Percentiles rank a stretch among this genome's conserved stretches.
These are phyloP conservation scores for Regulus satrapa DNA, from an alignment of 2,113 vertebrate genomes.

Conservation along the genomic window DNA sequence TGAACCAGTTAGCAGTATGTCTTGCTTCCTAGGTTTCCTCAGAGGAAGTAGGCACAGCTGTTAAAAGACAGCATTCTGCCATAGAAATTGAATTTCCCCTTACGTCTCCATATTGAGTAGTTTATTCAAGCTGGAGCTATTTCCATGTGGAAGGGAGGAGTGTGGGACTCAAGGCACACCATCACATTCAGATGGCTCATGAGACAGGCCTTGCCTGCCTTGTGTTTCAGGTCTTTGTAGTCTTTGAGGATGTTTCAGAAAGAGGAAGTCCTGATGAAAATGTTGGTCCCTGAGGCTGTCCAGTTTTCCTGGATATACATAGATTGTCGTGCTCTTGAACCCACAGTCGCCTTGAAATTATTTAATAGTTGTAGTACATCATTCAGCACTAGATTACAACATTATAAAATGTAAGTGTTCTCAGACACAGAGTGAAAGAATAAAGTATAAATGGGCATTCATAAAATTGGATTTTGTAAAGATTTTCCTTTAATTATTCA, in stretches of 20 bases:
- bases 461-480: neutral
- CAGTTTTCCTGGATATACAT: rapidly evolving
- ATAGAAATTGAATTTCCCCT: neutral
- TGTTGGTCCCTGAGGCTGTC: neutral
- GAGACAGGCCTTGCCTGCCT: neutral
- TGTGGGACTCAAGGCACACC: rapidly evolving
- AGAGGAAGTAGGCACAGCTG: neutral
- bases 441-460: neutral
- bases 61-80: neutral
- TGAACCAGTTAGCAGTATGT: neutral
- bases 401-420: neutral
- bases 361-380: neutral
- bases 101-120: neutral
- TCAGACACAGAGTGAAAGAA: neutral
- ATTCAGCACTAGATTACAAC: neutral
- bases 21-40: neutral
- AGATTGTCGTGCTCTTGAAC: neutral
- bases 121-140: neutral
- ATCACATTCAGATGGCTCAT: rapidly evolving
- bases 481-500: neutral
- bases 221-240: neutral
- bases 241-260: neutral
- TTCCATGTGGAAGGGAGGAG: neutral
- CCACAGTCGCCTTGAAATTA: neutral
- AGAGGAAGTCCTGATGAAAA: neutral